These are phyloP conservation scores for Calameuta pallipes DNA, from an alignment of 2,888 invertebrate species.

Conservation along the genomic window DNA sequence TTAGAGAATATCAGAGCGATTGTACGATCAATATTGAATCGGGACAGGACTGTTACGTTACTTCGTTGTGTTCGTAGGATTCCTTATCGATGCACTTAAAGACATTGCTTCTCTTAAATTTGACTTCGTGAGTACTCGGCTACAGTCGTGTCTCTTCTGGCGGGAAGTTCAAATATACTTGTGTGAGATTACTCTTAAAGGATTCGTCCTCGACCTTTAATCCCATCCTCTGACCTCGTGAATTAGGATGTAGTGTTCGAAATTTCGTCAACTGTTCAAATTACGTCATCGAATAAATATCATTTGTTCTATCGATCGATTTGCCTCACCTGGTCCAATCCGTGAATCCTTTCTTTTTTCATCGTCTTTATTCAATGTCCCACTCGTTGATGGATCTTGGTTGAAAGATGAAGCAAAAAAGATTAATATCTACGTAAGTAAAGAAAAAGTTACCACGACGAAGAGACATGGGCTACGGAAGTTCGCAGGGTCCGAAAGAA, in stretches of 20 bases:
- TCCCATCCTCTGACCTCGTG: background rate
- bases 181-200: background rate
- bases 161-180: background rate
- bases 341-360: background rate
- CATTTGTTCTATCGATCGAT: constrained; percentile 53
- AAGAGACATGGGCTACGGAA: background rate
- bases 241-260: background rate
- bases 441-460: background rate
- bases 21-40: background rate
- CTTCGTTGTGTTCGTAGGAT: background rate
- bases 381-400: background rate
- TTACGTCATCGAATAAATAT: constrained; percentile 60
- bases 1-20: background rate
- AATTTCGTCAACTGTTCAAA: constrained; percentile 51
- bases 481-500: background rate
- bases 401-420: background rate
- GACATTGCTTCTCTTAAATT: background rate
- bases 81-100: background rate
- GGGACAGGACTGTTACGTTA: background rate
- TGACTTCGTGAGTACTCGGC: background rate
- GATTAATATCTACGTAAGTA: background rate
- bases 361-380: background rate
- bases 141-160: background rate
- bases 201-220: background rate
- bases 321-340: constrained; percentile 9